Evolutionary conservation across 2,113 vertebrate species (phyloP), one percentile per base, ranked within the genome.

Genomic region (Myocastor coypus): DNA sequence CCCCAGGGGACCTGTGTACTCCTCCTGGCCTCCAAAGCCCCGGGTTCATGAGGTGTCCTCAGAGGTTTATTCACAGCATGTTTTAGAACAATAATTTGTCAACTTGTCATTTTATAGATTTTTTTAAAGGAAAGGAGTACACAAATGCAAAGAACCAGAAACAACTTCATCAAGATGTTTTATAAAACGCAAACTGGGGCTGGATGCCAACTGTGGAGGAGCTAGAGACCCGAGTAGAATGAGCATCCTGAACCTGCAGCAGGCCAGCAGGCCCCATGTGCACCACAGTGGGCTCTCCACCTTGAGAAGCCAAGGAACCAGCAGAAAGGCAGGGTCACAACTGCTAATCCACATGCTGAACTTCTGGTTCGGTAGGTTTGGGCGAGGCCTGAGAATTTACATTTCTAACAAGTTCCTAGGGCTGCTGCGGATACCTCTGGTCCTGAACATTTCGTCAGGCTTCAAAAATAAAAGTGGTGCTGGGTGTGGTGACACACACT

Each of bases 401-500:
- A 77, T 96, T 87, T 87, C 68, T 81, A 34, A 40, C 57, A 87
- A 68, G 52, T 57, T 89, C 71, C 78, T 84, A 7, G 34, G 52
- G 87, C 81, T 61, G n/a, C 64, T 61, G 57, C 64, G 46, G 9
- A 10, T 55, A 0, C 37, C 78, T 52, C 17, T 32, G 34, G 57
- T 42, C n/a, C 66, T 16, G 40, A 42, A 63, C 26, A 22, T n/a
- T 81, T 50, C 14, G n/a, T 55, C 69, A 84, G 28, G 80, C 83
- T 89, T 85, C 61, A 88, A 94, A 94, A 90, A 75, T n/a, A 92
- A 86, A 91, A 83, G 20, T 37, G 68, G 16, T 20, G 68, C 34
- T 8, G 7, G 34, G 34, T 37, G 34, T 69, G 68, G 34, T 37
- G 34, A n/a, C 7, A 2, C 17, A 69, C 1, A 0, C 34, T 37